A percentile compares a stretch with the other conserved stretches of the same genome.
Conservation (phyloP, 1,140 invertebrate species). For the Venustaconcha ellipsiformis region DNA sequence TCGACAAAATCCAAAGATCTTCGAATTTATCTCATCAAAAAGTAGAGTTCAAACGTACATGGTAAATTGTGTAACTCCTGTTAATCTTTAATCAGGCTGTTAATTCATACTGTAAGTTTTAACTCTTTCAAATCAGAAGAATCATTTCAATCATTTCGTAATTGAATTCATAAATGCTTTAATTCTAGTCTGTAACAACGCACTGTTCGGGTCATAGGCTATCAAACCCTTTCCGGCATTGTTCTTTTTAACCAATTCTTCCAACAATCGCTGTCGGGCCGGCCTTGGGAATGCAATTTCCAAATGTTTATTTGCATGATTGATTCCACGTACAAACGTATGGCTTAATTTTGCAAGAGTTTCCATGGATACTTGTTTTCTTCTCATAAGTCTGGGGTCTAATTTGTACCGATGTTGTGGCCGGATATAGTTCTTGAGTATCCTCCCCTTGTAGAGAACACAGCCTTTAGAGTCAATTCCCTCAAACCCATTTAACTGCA, state of each 20-base stretch:
- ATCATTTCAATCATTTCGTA: constrained; percentile 3
- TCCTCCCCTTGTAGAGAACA: constrained; percentile 8
- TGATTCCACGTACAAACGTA: constrained; percentile 16
- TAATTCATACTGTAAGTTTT: no score
- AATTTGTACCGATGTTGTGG: constrained; percentile 24
- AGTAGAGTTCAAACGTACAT: no score
- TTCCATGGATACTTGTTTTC: constrained; percentile 25
- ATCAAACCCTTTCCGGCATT: constrained; percentile 2
- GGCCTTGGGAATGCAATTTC: constrained; percentile 28
- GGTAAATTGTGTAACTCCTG: no score
- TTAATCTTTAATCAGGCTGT: no score
- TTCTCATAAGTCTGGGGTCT: constrained; percentile 23
- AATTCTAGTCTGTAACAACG: constrained; percentile 12
- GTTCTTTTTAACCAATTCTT: constrained; percentile 17
- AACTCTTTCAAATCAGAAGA: no score
- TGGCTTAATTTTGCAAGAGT: constrained; percentile 18
- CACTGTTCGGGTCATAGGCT: not conserved
- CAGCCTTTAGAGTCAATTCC: not conserved
- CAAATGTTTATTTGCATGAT: constrained; percentile 24
- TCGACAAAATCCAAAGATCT: no score
- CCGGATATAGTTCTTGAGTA: constrained; percentile 17
- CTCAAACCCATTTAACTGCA: not conserved
- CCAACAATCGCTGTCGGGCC: constrained; percentile 17
- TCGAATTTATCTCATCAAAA: no score
- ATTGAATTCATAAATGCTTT: constrained; percentile 20